Conservation (phyloP, 2,113 vertebrate genomes). For the Gavialis gangeticus region DNA sequence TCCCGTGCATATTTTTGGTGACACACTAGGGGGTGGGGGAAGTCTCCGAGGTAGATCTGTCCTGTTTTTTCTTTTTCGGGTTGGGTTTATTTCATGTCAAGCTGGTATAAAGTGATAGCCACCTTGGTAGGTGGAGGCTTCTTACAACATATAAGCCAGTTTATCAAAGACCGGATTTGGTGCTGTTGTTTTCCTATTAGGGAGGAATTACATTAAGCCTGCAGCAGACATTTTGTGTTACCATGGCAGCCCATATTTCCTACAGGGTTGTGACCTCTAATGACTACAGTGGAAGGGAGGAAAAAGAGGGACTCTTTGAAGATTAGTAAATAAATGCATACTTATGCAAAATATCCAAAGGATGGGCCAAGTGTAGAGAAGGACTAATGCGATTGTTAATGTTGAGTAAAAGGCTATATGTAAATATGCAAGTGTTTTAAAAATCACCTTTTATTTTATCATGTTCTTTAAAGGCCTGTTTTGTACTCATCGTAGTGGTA, state of each 20-base stretch:
- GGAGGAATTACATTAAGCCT: slow-evolving; percentile 96
- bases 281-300: slow-evolving; percentile 96
- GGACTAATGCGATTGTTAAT: slow-evolving; percentile 47
- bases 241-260: slow-evolving; percentile 98
- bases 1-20: not conserved
- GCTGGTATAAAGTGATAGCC: slow-evolving; percentile 58
- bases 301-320: slow-evolving; percentile 93
- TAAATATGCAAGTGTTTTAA: slow-evolving; percentile 69
- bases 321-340: slow-evolving; percentile 94
- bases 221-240: slow-evolving; percentile 98
- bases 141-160: slow-evolving; percentile 89
- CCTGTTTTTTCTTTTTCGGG: not conserved
- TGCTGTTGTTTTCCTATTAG: slow-evolving; percentile 99
- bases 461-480: slow-evolving; percentile 66
- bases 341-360: slow-evolving; percentile 89
- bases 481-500: slow-evolving; percentile 68
- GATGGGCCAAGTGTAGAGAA: slow-evolving; percentile 64
- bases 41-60: not conserved
- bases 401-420: slow-evolving; percentile 58
- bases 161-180: slow-evolving; percentile 97
- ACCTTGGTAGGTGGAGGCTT: slow-evolving; percentile 90
- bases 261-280: slow-evolving; percentile 98
- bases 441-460: slow-evolving; percentile 75
- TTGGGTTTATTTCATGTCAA: slow-evolving; percentile 67
- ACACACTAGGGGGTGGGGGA: not conserved